Evolutionary conservation across 2,797 vertebrate species (phyloP).

Genomic region (Propithecus deckenii): DNA sequence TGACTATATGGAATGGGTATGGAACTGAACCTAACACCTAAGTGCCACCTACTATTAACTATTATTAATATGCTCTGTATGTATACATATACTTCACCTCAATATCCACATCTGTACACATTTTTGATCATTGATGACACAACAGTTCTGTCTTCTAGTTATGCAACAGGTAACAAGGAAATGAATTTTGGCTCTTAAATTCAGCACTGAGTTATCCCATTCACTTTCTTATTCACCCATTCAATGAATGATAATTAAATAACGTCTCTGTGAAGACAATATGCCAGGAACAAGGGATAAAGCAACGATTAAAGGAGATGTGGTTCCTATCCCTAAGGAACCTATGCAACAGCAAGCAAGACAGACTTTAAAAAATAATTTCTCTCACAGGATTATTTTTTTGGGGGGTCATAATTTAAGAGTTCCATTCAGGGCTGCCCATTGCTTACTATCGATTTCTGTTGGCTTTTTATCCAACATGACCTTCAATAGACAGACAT

Average conservation of each 20-base stretch:
- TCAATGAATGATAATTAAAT: neutral
- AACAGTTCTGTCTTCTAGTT: constrained; percentile 4
- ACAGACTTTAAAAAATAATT: neutral
- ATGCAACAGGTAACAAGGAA: neutral
- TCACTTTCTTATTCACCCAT: neutral
- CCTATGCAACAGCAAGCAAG: neutral
- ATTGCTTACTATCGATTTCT: neutral
- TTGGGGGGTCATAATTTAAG: neutral
- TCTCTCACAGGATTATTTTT: neutral
- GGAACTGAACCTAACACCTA: neutral
- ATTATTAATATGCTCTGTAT: neutral
- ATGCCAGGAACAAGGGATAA: neutral
- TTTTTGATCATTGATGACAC: neutral
- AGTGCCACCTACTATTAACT: neutral
- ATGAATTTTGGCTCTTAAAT: neutral
- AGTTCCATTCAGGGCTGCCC: neutral
- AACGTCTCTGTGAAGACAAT: neutral
- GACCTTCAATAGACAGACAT: neutral
- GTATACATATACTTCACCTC: neutral
- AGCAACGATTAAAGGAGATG: neutral
- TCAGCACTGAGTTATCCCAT: neutral
- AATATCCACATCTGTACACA: too few species aligned
- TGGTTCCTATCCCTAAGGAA: neutral
- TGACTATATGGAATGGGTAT: neutral
- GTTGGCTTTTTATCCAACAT: neutral